Percentiles rank a stretch among this genome's conserved stretches.
Evolutionary conservation across 2,888 invertebrate genomes (phyloP).

Genomic region (Nomada hirtipes): DNA sequence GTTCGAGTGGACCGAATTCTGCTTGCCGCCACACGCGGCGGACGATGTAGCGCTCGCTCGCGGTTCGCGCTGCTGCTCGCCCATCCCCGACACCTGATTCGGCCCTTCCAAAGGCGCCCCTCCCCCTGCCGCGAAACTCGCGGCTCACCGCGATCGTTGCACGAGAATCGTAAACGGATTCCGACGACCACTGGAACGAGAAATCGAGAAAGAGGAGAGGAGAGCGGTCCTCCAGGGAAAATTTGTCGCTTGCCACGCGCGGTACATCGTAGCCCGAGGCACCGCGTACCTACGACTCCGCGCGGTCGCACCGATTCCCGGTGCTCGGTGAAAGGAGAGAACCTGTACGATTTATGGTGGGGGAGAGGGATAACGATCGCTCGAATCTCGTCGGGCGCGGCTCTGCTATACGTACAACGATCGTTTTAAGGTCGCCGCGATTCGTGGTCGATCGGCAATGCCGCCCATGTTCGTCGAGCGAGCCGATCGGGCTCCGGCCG

Average conservation of each 20-base stretch:
- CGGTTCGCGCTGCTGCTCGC: too few species aligned
- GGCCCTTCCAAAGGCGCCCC: too few species aligned
- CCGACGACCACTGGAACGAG: too few species aligned
- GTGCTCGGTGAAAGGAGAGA: constrained; percentile 68
- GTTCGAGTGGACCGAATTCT: background rate
- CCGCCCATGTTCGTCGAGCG: too few species aligned
- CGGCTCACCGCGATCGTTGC: too few species aligned
- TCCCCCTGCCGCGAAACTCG: too few species aligned
- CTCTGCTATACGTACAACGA: constrained; percentile 31
- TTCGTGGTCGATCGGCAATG: constrained; percentile 7
- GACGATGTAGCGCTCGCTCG: too few species aligned
- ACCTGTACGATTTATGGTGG: constrained; percentile 63
- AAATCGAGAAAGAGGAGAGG: background rate
- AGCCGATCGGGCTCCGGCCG: background rate
- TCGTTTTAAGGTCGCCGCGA: constrained; percentile 49
- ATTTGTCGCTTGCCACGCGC: background rate
- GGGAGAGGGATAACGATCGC: constrained; percentile 62
- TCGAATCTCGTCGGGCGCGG: constrained; percentile 40
- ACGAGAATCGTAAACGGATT: too few species aligned
- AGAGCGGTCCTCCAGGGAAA: too few species aligned
- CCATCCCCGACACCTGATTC: too few species aligned
- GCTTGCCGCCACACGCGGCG: too few species aligned
- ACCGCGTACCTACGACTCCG: constrained; percentile 27
- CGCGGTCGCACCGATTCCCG: constrained; percentile 49
- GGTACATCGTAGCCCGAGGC: background rate